Evolutionary conservation across 1,140 invertebrate species (phyloP).

Genomic region (Trichomalopsis sarcophagae): DNA sequence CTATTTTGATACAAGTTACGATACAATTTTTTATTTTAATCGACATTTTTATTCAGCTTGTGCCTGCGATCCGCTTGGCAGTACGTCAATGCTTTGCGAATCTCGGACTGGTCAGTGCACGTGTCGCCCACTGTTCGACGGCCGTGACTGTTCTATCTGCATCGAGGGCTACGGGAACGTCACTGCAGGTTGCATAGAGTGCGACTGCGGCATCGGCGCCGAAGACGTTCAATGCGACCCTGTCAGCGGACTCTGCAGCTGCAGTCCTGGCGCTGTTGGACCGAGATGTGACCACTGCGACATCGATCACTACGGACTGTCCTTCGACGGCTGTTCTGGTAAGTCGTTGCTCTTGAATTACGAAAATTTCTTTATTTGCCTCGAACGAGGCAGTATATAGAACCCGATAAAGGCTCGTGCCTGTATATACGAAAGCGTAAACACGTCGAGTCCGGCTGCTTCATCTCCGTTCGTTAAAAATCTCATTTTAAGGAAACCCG

Average conservation of each 20-base stretch:
- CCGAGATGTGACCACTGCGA: slow-evolving; percentile 87
- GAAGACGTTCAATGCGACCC: slow-evolving; percentile 85
- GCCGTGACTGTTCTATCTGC: slow-evolving; percentile 70
- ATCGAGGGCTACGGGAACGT: slow-evolving; percentile 79
- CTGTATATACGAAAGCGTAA: neutral
- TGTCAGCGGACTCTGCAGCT: slow-evolving; percentile 81
- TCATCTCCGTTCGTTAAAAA: neutral
- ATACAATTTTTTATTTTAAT: neutral
- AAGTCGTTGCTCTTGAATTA: slow-evolving; percentile 68
- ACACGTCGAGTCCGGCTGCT: neutral
- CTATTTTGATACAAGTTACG: neutral
- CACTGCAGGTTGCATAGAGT: slow-evolving; percentile 80
- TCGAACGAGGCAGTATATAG: neutral
- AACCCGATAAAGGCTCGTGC: too few relatives aligned
- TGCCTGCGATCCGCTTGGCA: slow-evolving; percentile 85
- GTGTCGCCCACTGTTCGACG: slow-evolving; percentile 74
- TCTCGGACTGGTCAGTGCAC: slow-evolving; percentile 85
- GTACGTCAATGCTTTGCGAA: slow-evolving; percentile 83
- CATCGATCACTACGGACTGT: slow-evolving; percentile 85
- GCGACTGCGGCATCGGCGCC: slow-evolving; percentile 86
- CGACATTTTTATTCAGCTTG: slow-evolving; percentile 76
- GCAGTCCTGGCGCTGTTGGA: slow-evolving; percentile 83
- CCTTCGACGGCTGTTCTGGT: slow-evolving; percentile 83
- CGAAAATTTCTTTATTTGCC: neutral
- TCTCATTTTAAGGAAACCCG: neutral